Conservation (phyloP, 2,113 vertebrate species). For the Bagarius yarrelli region DNA sequence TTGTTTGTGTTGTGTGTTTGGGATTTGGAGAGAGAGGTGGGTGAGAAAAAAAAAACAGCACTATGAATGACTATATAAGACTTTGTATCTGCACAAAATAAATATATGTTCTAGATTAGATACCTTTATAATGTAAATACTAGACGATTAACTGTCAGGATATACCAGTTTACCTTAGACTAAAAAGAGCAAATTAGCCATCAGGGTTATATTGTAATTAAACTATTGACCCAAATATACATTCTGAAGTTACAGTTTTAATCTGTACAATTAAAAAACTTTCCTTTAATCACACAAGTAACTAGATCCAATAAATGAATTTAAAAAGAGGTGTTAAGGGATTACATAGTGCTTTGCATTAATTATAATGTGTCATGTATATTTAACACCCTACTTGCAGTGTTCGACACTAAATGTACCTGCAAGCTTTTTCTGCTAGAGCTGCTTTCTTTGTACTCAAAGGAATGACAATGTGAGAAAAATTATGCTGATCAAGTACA, state of each 20-base stretch:
- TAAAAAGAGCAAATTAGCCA: not conserved
- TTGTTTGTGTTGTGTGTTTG: no score
- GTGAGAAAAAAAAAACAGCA: no score
- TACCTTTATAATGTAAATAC: no score
- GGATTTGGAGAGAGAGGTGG: no score
- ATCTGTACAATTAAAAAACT: not conserved
- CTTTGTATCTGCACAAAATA: no score
- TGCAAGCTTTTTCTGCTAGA: not conserved
- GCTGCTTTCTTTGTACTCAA: not conserved
- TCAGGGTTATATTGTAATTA: not conserved
- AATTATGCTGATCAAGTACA: slow-evolving; percentile 5
- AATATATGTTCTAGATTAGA: no score
- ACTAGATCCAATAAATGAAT: not conserved
- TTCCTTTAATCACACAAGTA: not conserved
- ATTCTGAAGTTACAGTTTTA: not conserved
- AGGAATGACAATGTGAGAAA: not conserved
- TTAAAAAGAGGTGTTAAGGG: not conserved
- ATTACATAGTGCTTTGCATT: not conserved
- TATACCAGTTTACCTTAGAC: not conserved
- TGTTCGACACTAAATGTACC: not conserved
- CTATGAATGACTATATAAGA: no score
- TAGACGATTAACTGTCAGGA: no score
- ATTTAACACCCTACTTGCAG: not conserved
- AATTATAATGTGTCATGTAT: not conserved
- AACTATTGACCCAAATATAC: no score